Base-by-base conservation (phyloP, 2,797 vertebrate genomes). In the Paguma larvata region DNA sequence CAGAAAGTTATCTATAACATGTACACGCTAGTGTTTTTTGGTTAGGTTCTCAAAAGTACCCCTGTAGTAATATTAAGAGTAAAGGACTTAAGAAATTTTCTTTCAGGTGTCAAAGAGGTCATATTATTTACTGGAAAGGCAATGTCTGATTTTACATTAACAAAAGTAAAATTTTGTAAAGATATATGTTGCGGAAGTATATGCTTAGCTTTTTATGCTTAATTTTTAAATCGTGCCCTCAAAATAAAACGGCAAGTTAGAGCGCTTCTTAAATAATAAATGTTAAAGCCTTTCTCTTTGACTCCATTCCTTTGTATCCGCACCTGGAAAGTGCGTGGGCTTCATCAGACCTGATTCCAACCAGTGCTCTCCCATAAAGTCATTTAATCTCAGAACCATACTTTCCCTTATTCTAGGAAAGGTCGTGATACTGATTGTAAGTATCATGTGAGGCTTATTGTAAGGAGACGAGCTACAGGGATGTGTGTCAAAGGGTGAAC, bases 131-230 rank as follows among this genome's bases (percentile, higher is more conserved):
- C 23, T 32, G 11, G 16, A 67, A n/a, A 89, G 48, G 48, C 30
- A 80, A n/a, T 91, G 48, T 79, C 88, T 90, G 14, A 91, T 67
- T 90, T 77, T 83, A 73, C 5, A 14, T 77, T 89, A 72, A n/a
- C 30, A 80, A 86, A 67, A 70, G 32, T 82, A 91, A 67, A 87
- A 67, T 59, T 77, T 78, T 87, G 27, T 85, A 72, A 79, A 67
- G 38, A 73, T 10, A 44, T 3, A 63, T 9, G 48, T 85, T 44
- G 80, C 16, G 87, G 46, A 91, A 70, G 34, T 34, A 85, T 5
- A 75, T 56, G 30, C 56, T 90, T 90, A 92, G 51, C 32, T 48
- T 92, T 77, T 41, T 82, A 77, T 41, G 34, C 51, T 85, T 91
- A 12, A 27, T 75, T 86, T 90, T 95, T 80, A n/a, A 92, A 59